Evolutionary conservation across 53 echinoderm and acorn worm species (phyloP), one percentile per base, ranked within the genome.

Genomic region (Mesocentrotus franciscanus): DNA sequence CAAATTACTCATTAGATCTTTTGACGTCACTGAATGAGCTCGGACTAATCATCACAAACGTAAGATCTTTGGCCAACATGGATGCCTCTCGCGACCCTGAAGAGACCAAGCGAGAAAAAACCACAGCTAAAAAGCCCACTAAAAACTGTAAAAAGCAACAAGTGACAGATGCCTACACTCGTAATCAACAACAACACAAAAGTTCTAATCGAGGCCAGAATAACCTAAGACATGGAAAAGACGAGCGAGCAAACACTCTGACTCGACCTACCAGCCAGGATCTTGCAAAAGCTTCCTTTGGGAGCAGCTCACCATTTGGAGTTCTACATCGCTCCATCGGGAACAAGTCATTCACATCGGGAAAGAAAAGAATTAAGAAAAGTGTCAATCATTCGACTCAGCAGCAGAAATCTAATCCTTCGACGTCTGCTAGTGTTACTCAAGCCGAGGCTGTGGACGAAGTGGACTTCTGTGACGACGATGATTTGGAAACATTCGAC

Each of bases 11-110:
- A 9, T n/a, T 61, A 30, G 61, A 61, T 11, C 33, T 61, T 60
- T 33, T 61, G 59, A 29, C 60, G 17, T 90, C 90, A 33, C 56
- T 61, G 61, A 78, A 93, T 27, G 78, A 93, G 29, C 60, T 93
- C 32, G 93, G 93, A 56, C n/a, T 93, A 12, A 34, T 93, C 24
- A 93, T 93, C 15, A 78, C 93, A 32, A 93, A 93, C 60, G 93
- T 93, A 16, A 59, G 81, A 27, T 79, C 93, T 93, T 75, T 93
- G 35, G 78, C 93, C 13, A 61, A 22, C 30, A 78, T 78, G 78
- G 92, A 68, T 68, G 18, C 61, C 10, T n/a, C 58, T 11, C 22
- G 14, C 16, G 87, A 56, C 22, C 18, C 56, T 56, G 87, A 56
- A 58, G n/a, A 55, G 56, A 26, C 56, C 87, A 56, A 58, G 57